Percentiles rank a stretch among this genome's conserved stretches.
Conservation (phyloP, 1,140 invertebrate species). For the Aphaenogaster ashmeadi region DNA sequence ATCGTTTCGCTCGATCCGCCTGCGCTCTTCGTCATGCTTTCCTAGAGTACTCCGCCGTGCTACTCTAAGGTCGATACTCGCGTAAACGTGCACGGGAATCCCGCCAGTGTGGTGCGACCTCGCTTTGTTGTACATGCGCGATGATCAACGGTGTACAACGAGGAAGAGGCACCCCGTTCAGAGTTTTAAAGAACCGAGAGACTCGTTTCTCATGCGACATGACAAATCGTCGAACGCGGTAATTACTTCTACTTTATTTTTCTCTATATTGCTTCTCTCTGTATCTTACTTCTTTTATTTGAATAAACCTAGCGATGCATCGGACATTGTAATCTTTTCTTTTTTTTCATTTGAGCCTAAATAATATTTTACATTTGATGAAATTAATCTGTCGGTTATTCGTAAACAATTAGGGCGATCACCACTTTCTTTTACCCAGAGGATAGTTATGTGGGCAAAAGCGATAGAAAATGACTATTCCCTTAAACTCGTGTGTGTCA, state of each 20-base stretch:
- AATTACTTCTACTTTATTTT: not conserved
- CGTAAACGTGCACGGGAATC: constrained; percentile 54
- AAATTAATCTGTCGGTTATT: not conserved
- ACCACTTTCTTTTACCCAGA: not conserved
- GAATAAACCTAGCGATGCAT: not conserved
- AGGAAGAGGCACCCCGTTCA: constrained; percentile 45
- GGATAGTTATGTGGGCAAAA: not conserved
- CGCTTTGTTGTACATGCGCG: constrained; percentile 77
- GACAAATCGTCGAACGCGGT: not conserved
- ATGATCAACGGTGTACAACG: constrained; percentile 21
- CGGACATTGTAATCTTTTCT: not conserved
- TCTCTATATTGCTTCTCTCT: not conserved
- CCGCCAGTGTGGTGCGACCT: constrained; percentile 24
- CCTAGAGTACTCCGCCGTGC: constrained; percentile 15
- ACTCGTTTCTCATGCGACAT: not conserved
- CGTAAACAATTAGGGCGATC: not conserved
- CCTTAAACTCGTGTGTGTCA: constrained; percentile 10
- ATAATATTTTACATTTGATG: not conserved
- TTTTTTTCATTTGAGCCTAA: not conserved
- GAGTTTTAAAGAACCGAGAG: constrained; percentile 22
- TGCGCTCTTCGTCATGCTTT: constrained; percentile 18
- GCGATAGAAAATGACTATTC: not conserved
- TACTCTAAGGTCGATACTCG: constrained; percentile 61
- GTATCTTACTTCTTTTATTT: not conserved
- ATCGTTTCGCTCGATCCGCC: constrained; percentile 7